phyloP scores from a whole-genome alignment of 1,140 invertebrate genomes.

The Lepidotrigona ventralis region DNA sequence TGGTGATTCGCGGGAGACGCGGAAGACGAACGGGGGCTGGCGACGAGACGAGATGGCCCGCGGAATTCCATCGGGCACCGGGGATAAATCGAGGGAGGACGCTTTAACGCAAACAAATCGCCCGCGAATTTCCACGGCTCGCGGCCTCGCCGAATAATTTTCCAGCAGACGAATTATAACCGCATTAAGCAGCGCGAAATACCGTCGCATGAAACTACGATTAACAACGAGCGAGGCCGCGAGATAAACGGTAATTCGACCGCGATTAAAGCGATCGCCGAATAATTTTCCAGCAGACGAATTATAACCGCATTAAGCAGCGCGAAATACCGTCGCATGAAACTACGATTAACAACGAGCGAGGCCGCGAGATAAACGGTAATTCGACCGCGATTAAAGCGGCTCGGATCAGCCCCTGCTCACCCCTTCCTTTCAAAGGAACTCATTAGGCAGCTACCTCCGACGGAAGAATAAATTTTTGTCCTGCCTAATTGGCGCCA shows the following conservation, averaged over 20 bases:
- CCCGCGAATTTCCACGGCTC: slow-evolving; percentile 10
- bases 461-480: not conserved
- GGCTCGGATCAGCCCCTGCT: not conserved
- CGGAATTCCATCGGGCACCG: slow-evolving; percentile 4
- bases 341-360: slow-evolving; percentile 32
- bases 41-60: not conserved
- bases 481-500: slow-evolving; percentile 1
- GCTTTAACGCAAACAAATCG: slow-evolving; percentile 19
- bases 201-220: slow-evolving; percentile 25
- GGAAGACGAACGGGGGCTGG: not conserved
- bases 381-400: slow-evolving; percentile 29
- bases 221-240: slow-evolving; percentile 11
- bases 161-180: slow-evolving; percentile 25
- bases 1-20: not conserved
- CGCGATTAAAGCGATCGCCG: too few relatives aligned
- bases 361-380: slow-evolving; percentile 25
- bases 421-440: not conserved
- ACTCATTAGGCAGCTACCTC: slow-evolving; percentile 4
- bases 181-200: slow-evolving; percentile 5
- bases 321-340: slow-evolving; percentile 16
- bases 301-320: slow-evolving; percentile 22
- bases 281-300: slow-evolving; percentile 21
- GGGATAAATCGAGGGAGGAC: slow-evolving; percentile 17
- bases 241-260: slow-evolving; percentile 27
- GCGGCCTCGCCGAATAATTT: slow-evolving; percentile 1